These are phyloP conservation scores for Philopotamus ludificatus DNA, from an alignment of 1,140 invertebrate genomes.

Conservation along the genomic window DNA sequence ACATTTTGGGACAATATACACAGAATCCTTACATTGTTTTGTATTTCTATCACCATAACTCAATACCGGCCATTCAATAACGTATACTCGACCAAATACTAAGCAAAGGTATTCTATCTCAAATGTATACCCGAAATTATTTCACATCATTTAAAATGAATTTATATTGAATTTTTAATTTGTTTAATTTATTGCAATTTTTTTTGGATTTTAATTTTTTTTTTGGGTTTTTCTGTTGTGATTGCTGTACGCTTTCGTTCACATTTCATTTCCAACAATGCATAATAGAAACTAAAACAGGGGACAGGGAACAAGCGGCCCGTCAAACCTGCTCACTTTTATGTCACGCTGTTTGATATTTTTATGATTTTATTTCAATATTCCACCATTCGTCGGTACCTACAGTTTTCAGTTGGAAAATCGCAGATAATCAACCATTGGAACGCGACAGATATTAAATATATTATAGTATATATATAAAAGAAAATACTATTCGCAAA, in stretches of 20 bases:
- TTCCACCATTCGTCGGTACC: conserved; percentile 29
- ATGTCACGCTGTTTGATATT: conserved; percentile 38
- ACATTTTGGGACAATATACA: background rate
- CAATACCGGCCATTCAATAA: conserved; percentile 19
- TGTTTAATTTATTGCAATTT: too few relatives aligned
- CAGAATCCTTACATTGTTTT: conserved; percentile 14
- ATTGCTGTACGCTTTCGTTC: conserved; percentile 8
- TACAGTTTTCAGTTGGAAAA: too few relatives aligned
- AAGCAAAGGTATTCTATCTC: too few relatives aligned
- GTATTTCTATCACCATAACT: conserved; percentile 26
- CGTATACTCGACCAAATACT: conserved; percentile 2
- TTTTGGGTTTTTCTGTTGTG: background rate
- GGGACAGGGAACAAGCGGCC: conserved; percentile 1
- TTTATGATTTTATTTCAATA: conserved; percentile 43
- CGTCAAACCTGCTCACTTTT: conserved; percentile 34
- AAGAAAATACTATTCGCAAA: too few relatives aligned
- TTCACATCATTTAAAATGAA: too few relatives aligned
- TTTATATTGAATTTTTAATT: too few relatives aligned
- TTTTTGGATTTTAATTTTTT: too few relatives aligned
- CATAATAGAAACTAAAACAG: conserved; percentile 24
- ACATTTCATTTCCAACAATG: conserved; percentile 19
- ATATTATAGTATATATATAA: background rate
- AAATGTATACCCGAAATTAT: too few relatives aligned
- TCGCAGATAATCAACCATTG: too few relatives aligned
- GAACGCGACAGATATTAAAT: too few relatives aligned